Evolutionary conservation across 2,113 vertebrate genomes (phyloP), one percentile per base, ranked within the genome.

Genomic region (Sialia sialis): DNA sequence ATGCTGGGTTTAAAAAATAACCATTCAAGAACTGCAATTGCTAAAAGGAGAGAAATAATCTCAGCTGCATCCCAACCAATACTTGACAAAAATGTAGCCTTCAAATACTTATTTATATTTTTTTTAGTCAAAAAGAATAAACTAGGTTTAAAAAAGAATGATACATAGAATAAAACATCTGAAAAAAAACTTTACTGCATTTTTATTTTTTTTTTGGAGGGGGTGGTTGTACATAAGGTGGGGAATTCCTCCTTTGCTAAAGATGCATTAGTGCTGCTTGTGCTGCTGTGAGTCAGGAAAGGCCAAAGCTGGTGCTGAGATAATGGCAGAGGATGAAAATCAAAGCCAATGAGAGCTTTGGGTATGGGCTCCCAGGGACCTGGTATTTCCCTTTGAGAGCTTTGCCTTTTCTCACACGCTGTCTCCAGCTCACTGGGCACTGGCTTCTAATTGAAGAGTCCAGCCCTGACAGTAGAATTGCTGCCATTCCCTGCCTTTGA

Each of bases 21-120:
- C 44, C 16, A 11, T 94, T 52, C 26, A 67, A 72, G 27, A 25
- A 75, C 38, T 55, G 4, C 66, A 78, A 27, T 66, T 94, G 60
- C 52, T 85, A 85, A 92, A 83, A 73, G 32, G 48, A 32, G 84
- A 70, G 74, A 92, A 92, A 64, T 89, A 94, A 90, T 86, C 79
- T 78, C 78, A 76, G 34, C 34, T 85, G 23, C 74, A 81, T 86
- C 60, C 30, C 83, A 80, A 93, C 34, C 11, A 1, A 39, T 62
- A 58, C 12, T 75, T 85, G 77, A 89, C 19, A 93, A 76, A 87
- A 84, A 20, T 2, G 4, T 49, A 56, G 29, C 9, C 30, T 90
- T 34, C 20, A 58, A 80, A 77, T 87, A 29, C 49, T 72, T 49
- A 10, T 76, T 68, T 54, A 79, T 16, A 26, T 27, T 54, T 62